Conservation (phyloP, 1,140 invertebrate species). For the Eueides isabella region DNA sequence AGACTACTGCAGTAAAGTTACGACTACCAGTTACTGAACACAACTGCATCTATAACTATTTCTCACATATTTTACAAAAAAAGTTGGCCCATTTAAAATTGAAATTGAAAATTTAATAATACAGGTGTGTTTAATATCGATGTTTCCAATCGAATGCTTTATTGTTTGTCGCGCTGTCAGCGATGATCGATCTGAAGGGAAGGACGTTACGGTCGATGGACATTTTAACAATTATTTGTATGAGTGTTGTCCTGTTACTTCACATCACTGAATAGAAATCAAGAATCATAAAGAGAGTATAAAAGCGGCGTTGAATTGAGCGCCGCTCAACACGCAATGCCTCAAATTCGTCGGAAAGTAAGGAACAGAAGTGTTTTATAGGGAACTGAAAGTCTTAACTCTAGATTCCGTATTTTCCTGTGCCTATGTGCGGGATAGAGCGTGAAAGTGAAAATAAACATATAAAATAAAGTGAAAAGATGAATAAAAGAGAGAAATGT, state of each 20-base stretch:
- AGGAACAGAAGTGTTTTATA: no score
- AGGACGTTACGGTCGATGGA: background rate
- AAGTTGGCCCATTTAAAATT: background rate
- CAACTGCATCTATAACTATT: conserved; percentile 1
- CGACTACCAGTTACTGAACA: conserved; percentile 4
- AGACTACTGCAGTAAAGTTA: conserved; percentile 7
- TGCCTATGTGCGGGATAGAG: no score
- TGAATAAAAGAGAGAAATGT: no score
- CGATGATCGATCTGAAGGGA: background rate
- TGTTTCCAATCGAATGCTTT: background rate
- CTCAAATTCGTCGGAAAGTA: no score
- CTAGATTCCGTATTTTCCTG: no score
- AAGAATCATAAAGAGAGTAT: background rate
- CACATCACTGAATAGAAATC: background rate
- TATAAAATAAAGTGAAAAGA: no score
- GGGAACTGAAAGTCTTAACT: no score
- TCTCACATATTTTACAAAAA: background rate
- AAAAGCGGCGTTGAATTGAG: no score
- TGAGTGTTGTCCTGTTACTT: conserved; percentile 18
- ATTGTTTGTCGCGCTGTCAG: background rate
- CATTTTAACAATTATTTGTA: conserved; percentile 35
- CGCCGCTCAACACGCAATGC: no score
- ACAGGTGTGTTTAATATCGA: background rate
- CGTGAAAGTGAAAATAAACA: no score
- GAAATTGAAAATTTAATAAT: background rate